Base-by-base conservation (phyloP, 1,140 invertebrate genomes). In the Conus betulinus region DNA sequence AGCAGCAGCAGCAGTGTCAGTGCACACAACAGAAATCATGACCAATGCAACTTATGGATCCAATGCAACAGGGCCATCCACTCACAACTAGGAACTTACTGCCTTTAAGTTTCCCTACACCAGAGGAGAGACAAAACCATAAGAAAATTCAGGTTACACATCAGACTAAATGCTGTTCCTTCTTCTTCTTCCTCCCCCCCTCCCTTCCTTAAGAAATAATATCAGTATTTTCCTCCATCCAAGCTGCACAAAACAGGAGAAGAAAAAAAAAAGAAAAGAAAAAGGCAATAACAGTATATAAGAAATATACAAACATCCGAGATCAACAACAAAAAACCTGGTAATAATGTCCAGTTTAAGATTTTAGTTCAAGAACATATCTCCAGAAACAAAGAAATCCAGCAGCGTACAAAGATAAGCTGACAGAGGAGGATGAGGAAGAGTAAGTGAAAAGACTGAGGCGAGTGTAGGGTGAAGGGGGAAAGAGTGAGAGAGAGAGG, bases 61-160 rank as follows among this genome's bases (percentile, higher is more conserved):
- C 74, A 78, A n/a, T 74, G 76, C 23, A 60, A 86, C 52, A 87
- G 13, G n/a, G 10, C 63, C 84, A 90, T 71, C 78, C 78, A 82
- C 39, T 10, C 60, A 71, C 67, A 71, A 20, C 67, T 71, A 23
- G 57, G n/a, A 55, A 91, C 88, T 91, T 89, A 91, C 87, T 89
- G 76, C 85, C 67, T 87, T 87, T 91, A 76, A 91, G 82, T 60
- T 91, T 89, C 60, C 89, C 89, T 89, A 84, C 25, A 55, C 52
- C 23, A 81, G 63, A 57, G 74, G 71, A 87, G 27, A 87, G 25
- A 87, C 8, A 85, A 53, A 85, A 52, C 25, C 5, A 85, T 17
- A 67, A 39, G 23, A 27, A n/a, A 27, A 39, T 39, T 39, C 39
- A 39, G 0, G 39, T 39, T 39, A 39, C 39, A 39, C 39, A 39